Evolutionary conservation across 1,140 invertebrate species (phyloP).

Genomic region (Drosophila guanche): DNA sequence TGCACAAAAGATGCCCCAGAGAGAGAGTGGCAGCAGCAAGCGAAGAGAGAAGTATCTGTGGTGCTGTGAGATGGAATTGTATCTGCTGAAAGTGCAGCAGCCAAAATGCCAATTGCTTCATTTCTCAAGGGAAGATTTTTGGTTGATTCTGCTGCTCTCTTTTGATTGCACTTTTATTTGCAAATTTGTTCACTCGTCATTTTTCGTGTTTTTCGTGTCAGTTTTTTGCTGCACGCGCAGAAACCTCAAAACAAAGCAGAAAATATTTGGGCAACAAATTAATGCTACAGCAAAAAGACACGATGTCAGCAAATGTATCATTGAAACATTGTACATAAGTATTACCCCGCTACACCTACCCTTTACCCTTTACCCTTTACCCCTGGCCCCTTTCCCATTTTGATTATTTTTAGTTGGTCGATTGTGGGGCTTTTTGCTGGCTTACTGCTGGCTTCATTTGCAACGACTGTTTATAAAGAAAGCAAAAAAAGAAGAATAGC

Average conservation of each 20-base stretch:
- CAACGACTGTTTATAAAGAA: constrained; percentile 30
- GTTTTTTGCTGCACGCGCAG: constrained; percentile 54
- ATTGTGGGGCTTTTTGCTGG: constrained; percentile 31
- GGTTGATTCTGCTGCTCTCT: constrained; percentile 18
- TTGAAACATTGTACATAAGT: not conserved
- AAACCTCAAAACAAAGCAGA: constrained; percentile 42
- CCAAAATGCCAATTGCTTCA: constrained; percentile 5
- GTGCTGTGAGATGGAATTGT: not conserved
- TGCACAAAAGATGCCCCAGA: constrained; percentile 36
- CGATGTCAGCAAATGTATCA: constrained; percentile 61
- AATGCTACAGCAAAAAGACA: constrained; percentile 53
- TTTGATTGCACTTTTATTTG: constrained; percentile 20
- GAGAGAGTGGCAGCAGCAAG: constrained; percentile 27
- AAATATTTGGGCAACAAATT: constrained; percentile 48
- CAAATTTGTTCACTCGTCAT: constrained; percentile 47
- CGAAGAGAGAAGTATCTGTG: not conserved
- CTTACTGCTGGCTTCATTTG: constrained; percentile 26
- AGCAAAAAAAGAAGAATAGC: constrained; percentile 26
- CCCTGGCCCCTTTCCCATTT: no score
- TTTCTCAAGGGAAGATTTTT: constrained; percentile 25
- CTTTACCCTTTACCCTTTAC: no score
- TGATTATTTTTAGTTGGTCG: constrained; percentile 1
- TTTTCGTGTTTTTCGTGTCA: constrained; percentile 38
- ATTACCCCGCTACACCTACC: not conserved
- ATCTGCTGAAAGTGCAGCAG: constrained; percentile 29